Conservation (phyloP, 37 sponge, comb jelly and placozoan species). For the Chondrilla cf. caribensis region DNA sequence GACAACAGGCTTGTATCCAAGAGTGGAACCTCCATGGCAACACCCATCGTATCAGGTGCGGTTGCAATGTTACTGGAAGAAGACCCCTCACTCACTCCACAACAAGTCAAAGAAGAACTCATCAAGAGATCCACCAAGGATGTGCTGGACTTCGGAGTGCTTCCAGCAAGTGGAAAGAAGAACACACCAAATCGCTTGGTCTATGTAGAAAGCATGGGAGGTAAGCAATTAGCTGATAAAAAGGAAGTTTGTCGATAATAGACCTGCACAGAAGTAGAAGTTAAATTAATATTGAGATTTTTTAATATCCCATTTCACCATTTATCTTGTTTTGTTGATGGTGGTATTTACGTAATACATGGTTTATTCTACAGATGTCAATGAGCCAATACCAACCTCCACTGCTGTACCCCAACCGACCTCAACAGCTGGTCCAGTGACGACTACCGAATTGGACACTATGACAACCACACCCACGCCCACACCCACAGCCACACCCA, state of each 20-base stretch:
- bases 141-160: conserved; percentile 29
- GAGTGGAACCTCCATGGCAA: conserved; percentile 71
- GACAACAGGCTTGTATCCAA: neutral
- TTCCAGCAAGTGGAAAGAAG: neutral
- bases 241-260: too few species aligned
- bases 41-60: conserved; percentile 61
- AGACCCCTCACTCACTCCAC: conserved; percentile 46
- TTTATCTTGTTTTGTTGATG: too few species aligned
- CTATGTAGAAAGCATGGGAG: neutral
- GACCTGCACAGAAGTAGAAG: too few species aligned
- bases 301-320: too few species aligned
- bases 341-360: too few species aligned
- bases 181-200: conserved; percentile 1
- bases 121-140: conserved; percentile 28
- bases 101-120: conserved; percentile 30
- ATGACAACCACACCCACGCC: neutral
- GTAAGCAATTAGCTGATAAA: too few species aligned
- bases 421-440: neutral
- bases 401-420: too few species aligned
- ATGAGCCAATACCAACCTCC: too few species aligned
- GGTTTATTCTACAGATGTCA: too few species aligned
- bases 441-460: neutral
- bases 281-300: too few species aligned
- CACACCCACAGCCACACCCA: neutral
- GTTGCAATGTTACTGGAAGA: conserved; percentile 45